Evolutionary conservation across 2,113 vertebrate genomes (phyloP), one percentile per base, ranked within the genome.

Genomic region (Callipepla californica): DNA sequence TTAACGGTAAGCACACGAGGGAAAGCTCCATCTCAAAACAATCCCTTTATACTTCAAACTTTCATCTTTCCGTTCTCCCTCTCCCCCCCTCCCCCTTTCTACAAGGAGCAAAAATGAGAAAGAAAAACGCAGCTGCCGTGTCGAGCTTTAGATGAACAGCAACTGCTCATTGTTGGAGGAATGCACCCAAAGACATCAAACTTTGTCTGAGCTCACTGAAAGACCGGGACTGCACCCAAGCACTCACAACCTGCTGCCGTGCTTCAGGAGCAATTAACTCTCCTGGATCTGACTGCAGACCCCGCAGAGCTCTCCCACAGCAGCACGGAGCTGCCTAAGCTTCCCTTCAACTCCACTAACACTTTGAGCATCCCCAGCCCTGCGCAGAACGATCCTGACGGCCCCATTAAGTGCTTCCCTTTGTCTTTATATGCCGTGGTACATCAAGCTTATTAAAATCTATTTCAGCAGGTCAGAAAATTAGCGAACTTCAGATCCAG

Each of bases 1-100:
- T 96, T 70, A 92, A 85, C 25, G 82, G 89, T 74, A 79, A 91
- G 67, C 85, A 89, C 13, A 6, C 95, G 58, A 74, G 93, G 63
- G 79, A 95, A 93, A 93, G 93, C 93, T 94, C 91, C 81, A 36
- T 83, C 87, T 82, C 94, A 34, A 95, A 93, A 93, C 93, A 95
- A 94, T 91, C 91, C 79, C 90, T 89, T 91, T 91, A 87, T 53
- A 76, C 68, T 88, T 34, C 72, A 91, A 87, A 57, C 87, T 87
- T 94, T 95, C 85, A 91, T 91, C 92, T 88, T 78, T 82, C 91
- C 85, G 79, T 34, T 51, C 23, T 62, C 67, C 67, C 63, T 44
- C 87, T 91, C 94, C 87, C 67, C 67, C 63, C 40, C 87, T 91
- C 94, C 87, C 78, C 51, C 51, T 77, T 88, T 90, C 70, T 66